Evolutionary conservation across 2,797 vertebrate genomes (phyloP), one percentile per base, ranked within the genome.

Genomic region (Enteromius mattozi): DNA sequence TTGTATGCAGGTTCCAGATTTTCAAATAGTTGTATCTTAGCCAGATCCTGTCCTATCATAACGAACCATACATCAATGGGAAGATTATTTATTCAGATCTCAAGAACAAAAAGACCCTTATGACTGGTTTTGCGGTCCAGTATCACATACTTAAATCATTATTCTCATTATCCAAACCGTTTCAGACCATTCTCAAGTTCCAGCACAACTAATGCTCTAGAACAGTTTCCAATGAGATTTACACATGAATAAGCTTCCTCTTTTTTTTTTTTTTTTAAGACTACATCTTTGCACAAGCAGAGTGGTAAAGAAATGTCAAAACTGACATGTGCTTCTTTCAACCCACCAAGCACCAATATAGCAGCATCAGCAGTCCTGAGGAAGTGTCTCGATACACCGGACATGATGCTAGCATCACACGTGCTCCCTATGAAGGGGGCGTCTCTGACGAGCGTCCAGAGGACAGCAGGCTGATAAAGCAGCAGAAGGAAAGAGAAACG

Each of bases 401-500:
- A 21, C 2, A 4, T 6, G 45, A 19, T 51, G 27, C 69, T 4
- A 21, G 6, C 2, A 9, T 51, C 17, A 6, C 37, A 45, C 27
- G 19, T 49, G 70, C 75, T 61, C 14, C 40, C 56, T 74, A 3
- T 10, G 75, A 85, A 86, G 47, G 19, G 30, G 71, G 75, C 3
- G 56, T 74, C 65, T 33, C n/a, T 79, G 35, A 69, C 33, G n/a
- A 75, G 59, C n/a, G 78, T 68, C 70, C 35, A 42, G 40, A 24
- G 16, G 68, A 74, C 77, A 81, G 83, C 35, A 33, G 83, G 14
- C 85, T 81, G 76, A 85, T 91, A 89, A 91, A 86, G 90, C 90
- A 4, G 45, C 54, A 56, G n/a, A 71, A 85, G 75, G 81, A 85
- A 88, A 82, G 78, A 86, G 35, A 75, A 82, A 92, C 85, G 89